Conservation (phyloP, 2,113 vertebrate genomes). For the Labeo rohita region DNA sequence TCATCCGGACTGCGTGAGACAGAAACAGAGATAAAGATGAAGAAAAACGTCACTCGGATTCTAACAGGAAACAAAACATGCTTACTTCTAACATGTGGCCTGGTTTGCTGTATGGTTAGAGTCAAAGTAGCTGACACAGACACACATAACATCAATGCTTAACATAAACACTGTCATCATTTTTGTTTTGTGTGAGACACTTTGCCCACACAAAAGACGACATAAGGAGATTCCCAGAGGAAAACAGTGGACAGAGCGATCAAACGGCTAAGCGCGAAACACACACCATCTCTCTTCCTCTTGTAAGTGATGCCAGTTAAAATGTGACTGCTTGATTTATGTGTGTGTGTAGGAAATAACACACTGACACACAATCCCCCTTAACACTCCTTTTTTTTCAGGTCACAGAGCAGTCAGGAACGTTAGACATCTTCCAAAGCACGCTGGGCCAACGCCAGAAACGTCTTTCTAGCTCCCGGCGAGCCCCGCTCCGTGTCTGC, state of each 20-base stretch:
- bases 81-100: background rate
- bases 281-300: background rate
- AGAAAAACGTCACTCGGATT: constrained; percentile 25
- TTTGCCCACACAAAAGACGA: background rate
- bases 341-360: constrained; percentile 42
- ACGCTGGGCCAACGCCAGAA: background rate
- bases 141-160: background rate
- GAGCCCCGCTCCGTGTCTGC: constrained; percentile 8
- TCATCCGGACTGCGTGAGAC: constrained; percentile 84
- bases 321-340: constrained; percentile 14
- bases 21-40: constrained; percentile 35
- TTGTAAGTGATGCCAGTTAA: background rate
- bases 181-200: background rate
- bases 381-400: constrained; percentile 19
- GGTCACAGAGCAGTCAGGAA: constrained; percentile 21
- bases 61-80: constrained; percentile 5
- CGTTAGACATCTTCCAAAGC: background rate
- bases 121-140: background rate
- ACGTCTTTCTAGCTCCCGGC: background rate
- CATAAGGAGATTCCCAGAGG: background rate
- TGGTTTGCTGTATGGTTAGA: background rate
- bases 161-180: constrained; percentile 27
- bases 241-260: background rate
- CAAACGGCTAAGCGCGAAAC: background rate
- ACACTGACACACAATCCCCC: constrained; percentile 33